phyloP scores from a whole-genome alignment of 2,113 vertebrate species.

The Caranx ignobilis region DNA sequence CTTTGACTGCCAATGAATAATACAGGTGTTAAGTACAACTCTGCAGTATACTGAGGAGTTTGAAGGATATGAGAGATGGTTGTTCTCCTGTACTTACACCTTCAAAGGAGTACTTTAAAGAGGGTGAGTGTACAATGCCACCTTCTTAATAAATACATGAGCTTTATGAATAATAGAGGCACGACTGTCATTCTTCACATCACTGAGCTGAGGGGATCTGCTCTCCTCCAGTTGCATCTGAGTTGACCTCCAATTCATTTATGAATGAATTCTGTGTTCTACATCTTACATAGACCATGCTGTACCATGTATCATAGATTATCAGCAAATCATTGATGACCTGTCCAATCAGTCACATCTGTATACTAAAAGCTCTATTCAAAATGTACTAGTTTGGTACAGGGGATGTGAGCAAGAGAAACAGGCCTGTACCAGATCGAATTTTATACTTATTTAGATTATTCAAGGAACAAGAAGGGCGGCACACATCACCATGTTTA shows the following conservation, averaged over 20 bases:
- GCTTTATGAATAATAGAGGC: conserved; percentile 48
- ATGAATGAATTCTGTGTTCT: not conserved
- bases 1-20: conserved; percentile 49
- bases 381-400: not conserved
- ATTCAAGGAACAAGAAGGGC: no score
- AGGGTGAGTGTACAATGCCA: not conserved
- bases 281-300: not conserved
- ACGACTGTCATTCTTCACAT: not conserved
- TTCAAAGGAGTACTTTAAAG: conserved; percentile 30
- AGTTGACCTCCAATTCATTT: not conserved
- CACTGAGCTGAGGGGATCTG: not conserved
- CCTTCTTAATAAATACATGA: conserved; percentile 51
- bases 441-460: no score
- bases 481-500: no score
- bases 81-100: conserved; percentile 22
- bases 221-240: conserved; percentile 12
- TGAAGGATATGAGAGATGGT: conserved; percentile 13
- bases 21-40: conserved; percentile 25
- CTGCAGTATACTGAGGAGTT: not conserved
- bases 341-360: not conserved
- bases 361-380: not conserved
- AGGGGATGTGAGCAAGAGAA: not conserved
- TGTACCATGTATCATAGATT: not conserved
- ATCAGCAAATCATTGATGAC: not conserved
- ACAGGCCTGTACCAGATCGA: no score